Evolutionary conservation across 2,797 vertebrate species (phyloP).

Genomic region (Cetoscarus ocellatus): DNA sequence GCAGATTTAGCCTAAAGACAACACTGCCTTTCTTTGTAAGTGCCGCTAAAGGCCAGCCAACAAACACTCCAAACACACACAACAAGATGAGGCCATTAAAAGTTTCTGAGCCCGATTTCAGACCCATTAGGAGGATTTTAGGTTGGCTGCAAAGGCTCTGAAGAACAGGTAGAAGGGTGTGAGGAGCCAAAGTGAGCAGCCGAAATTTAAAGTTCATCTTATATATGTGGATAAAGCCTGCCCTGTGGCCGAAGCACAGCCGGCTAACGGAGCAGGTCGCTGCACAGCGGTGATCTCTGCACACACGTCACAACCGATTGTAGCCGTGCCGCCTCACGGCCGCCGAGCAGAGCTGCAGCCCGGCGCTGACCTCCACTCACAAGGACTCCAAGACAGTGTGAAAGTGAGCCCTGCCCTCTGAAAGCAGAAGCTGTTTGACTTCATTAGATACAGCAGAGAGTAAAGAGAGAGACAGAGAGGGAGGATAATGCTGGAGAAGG

Average conservation of each 20-base stretch:
- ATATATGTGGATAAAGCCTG: neutral
- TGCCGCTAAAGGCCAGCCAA: no score
- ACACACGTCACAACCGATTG: constrained; percentile 29
- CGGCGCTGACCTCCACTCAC: constrained; percentile 12
- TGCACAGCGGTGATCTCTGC: constrained; percentile 12
- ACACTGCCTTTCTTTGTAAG: no score
- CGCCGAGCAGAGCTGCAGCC: neutral
- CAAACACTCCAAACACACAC: no score
- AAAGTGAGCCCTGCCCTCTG: neutral
- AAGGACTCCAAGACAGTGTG: neutral
- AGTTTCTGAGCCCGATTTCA: no score
- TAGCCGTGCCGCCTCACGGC: neutral
- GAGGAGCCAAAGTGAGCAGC: neutral
- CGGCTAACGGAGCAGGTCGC: constrained; percentile 12
- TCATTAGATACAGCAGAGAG: neutral
- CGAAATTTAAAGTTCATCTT: neutral
- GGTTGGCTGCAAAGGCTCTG: neutral
- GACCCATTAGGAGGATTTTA: no score
- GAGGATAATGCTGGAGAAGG: neutral
- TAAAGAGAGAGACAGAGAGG: neutral
- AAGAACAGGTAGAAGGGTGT: neutral
- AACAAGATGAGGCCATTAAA: no score
- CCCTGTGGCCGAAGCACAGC: neutral
- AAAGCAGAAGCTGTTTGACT: neutral
- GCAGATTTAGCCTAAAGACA: no score